A percentile compares a stretch with the other conserved stretches of the same genome.
phyloP scores from a whole-genome alignment of 2,888 invertebrate species.

The Saturnia japonica region DNA sequence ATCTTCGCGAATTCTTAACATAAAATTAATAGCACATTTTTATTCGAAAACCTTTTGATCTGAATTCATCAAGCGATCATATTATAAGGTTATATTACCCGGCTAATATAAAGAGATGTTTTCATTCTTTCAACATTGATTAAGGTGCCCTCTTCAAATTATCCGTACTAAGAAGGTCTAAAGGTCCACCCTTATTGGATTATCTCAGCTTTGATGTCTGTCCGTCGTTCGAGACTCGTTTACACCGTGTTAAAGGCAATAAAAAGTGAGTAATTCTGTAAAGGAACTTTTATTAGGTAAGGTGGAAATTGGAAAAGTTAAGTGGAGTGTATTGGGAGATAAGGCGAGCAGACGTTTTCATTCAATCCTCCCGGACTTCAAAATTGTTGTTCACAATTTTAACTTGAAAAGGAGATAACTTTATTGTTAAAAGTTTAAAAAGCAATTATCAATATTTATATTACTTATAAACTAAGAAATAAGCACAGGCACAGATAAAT shows the following conservation, averaged over 20 bases:
- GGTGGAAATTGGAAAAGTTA: constrained; percentile 63
- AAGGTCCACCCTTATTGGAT: constrained; percentile 75
- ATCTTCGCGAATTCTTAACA: constrained; percentile 22
- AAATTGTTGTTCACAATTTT: background rate
- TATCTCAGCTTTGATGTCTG: constrained; percentile 73
- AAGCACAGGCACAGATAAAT: too few relatives aligned
- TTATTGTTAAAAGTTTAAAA: background rate
- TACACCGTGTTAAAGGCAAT: constrained; percentile 66
- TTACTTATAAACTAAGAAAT: too few relatives aligned
- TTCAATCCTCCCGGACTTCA: constrained; percentile 3
- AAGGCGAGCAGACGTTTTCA: constrained; percentile 14
- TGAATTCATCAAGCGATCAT: constrained; percentile 55
- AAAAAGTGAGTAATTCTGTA: constrained; percentile 71
- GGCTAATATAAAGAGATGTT: constrained; percentile 61
- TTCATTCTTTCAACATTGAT: constrained; percentile 61
- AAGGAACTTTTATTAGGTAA: constrained; percentile 57
- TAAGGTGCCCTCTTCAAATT: constrained; percentile 65
- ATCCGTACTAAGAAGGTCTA: constrained; percentile 57
- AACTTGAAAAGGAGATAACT: background rate
- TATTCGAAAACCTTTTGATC: constrained; percentile 44
- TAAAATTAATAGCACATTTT: constrained; percentile 25
- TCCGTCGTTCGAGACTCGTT: constrained; percentile 54
- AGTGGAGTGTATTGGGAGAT: constrained; percentile 28
- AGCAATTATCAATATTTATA: background rate
- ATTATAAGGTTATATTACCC: constrained; percentile 56